These are phyloP conservation scores for Ptychadena robeensis DNA, from an alignment of 2,797 vertebrate species.

Conservation along the genomic window DNA sequence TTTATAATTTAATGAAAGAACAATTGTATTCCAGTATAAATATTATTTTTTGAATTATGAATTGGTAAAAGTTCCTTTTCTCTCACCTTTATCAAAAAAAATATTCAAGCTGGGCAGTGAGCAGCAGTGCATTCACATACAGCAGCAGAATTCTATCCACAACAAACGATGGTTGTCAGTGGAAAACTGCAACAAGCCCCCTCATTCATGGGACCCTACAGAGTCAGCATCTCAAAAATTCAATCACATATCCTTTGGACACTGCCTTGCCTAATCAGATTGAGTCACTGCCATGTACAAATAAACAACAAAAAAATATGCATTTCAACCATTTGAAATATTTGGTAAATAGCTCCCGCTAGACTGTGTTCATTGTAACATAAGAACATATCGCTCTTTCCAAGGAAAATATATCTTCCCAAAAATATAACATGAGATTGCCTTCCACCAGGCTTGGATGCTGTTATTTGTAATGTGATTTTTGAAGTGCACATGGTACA, in stretches of 20 bases:
- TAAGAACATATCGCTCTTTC: background rate
- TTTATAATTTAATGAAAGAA: no score
- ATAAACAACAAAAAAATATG: background rate
- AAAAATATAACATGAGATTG: background rate
- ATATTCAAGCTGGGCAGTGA: background rate
- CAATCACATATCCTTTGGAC: background rate
- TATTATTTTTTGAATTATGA: no score
- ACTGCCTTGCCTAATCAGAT: background rate
- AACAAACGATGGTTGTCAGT: background rate
- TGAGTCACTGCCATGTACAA: slow-evolving; percentile 7
- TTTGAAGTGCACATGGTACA: no score
- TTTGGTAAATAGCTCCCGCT: background rate
- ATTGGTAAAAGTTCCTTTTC: no score
- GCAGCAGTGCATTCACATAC: background rate
- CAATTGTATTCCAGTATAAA: no score
- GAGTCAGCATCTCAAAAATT: background rate
- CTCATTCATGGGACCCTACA: background rate
- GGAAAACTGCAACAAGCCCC: background rate
- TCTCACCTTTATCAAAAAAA: background rate
- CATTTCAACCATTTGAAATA: background rate
- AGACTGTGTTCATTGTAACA: background rate
- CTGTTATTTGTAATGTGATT: no score
- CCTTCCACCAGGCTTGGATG: background rate
- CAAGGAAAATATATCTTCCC: background rate
- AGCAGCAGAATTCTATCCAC: background rate